A percentile compares a stretch with the other conserved stretches of the same genome.
Evolutionary conservation across 92 coral and sea anemone species (phyloP).

Genomic region (Palythoa grandiflora): DNA sequence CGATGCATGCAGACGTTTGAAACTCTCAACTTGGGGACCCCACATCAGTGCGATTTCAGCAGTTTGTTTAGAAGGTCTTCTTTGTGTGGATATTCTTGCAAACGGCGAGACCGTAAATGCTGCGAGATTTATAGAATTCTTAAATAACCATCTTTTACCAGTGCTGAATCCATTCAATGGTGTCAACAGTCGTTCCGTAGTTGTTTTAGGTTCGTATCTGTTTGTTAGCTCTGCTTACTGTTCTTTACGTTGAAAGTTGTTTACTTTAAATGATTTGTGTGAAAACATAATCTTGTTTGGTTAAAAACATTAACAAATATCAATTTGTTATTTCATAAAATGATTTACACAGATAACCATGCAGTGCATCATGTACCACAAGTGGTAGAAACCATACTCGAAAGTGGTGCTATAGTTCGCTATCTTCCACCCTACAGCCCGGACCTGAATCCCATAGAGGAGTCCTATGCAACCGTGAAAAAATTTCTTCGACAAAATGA

Average conservation of each 20-base stretch:
- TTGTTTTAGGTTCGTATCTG: slow-evolving; percentile 23
- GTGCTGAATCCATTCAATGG: slow-evolving; percentile 46
- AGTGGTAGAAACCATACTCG: slow-evolving; percentile 9
- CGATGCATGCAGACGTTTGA: no score
- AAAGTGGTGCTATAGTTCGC: slow-evolving; percentile 27
- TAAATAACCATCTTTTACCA: slow-evolving; percentile 36
- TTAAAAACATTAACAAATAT: no score
- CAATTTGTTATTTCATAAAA: neutral
- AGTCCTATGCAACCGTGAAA: slow-evolving; percentile 31
- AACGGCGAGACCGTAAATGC: slow-evolving; percentile 25
- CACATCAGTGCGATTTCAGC: no score
- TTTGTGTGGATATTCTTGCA: no score
- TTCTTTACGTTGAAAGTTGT: neutral
- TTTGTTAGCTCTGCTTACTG: neutral
- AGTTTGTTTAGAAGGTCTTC: no score
- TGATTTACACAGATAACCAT: slow-evolving; percentile 43
- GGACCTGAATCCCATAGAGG: neutral
- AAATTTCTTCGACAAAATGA: slow-evolving; percentile 44
- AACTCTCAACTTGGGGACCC: no score
- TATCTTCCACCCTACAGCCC: slow-evolving; percentile 55
- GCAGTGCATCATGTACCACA: slow-evolving; percentile 50
- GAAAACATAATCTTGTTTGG: no score
- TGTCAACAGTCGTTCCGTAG: slow-evolving; percentile 37
- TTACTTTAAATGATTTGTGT: neutral
- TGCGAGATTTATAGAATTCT: slow-evolving; percentile 1